Base-by-base conservation (phyloP, 2,797 vertebrate species). In the Parambassis ranga region DNA sequence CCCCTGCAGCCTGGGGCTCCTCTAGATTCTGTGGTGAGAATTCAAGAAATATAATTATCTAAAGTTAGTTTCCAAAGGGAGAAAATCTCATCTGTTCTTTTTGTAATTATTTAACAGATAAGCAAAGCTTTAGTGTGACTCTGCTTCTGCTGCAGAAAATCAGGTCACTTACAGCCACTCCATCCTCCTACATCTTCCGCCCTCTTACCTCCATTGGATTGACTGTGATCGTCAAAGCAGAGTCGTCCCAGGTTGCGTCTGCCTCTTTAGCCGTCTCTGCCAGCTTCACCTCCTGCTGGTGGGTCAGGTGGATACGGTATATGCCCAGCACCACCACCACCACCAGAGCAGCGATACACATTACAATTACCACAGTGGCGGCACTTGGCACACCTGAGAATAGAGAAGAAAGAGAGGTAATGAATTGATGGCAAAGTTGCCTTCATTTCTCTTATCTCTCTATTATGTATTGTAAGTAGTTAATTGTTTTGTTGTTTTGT, bases 201-300 rank as follows among this genome's bases (percentile, higher is more conserved):
- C 37, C 15, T 33, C 69, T 42, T 81, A 97, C 97, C 95, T 99
- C 95, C 94, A 99, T 95, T 4, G 97, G 97, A 71, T 99, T 99
- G 78, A 99, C 85, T 0, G 96, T 99, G 83, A 99, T 98, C 0
- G 95, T 97, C 66, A 98, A 92, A 1, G 94, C 94, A 2, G 95
- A 95, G 75, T 95, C 89, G 5, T 96, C 96, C 95, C 95, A 96
- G 44, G 93, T 93, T 86, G 89, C 90, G 31, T 95, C 94, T 0
- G 83, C 83, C 8, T 95, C 94, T 81, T 93, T 95, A 10, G 79
- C 69, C 1, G 86, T 87, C 65, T 94, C 91, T 0, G 37, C 83
- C 52, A 92, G 89, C 26, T 82, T 89, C 51, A 91, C 71, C 57
- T 94, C 83, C 70, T 90, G 94, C 80, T 94, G 94, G 68, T 92